Percentiles rank a stretch among this genome's conserved stretches.
Evolutionary conservation across 1,140 invertebrate genomes (phyloP).

Genomic region (Ectropis grisescens): DNA sequence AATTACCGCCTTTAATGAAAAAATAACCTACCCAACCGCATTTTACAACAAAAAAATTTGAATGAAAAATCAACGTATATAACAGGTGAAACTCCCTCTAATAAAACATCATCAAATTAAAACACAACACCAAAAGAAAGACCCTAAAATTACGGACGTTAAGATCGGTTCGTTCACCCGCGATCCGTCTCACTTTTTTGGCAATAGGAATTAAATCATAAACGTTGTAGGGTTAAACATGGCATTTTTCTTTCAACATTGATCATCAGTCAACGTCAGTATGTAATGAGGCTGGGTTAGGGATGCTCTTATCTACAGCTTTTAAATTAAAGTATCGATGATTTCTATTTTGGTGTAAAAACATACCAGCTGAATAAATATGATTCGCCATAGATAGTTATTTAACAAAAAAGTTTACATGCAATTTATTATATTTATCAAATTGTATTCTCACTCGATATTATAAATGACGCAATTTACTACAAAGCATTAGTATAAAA

Average conservation of each 20-base stretch:
- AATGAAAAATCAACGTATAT: too few relatives aligned
- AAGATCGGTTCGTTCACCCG: slow-evolving; percentile 10
- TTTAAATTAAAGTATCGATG: too few relatives aligned
- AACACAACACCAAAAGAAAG: slow-evolving; percentile 11
- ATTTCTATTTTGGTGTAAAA: background rate
- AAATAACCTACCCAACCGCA: too few relatives aligned
- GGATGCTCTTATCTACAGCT: too few relatives aligned
- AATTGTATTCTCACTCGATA: too few relatives aligned
- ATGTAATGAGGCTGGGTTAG: slow-evolving; percentile 47
- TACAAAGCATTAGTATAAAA: too few relatives aligned
- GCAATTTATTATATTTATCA: too few relatives aligned
- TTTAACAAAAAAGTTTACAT: too few relatives aligned
- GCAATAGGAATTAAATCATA: slow-evolving; percentile 48
- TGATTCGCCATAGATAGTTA: background rate
- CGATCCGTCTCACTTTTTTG: slow-evolving; percentile 27
- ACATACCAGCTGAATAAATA: background rate
- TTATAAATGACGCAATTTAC: too few relatives aligned
- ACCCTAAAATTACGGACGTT: slow-evolving; percentile 1
- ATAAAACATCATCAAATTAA: slow-evolving; percentile 13
- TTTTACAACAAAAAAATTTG: too few relatives aligned
- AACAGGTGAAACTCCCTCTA: background rate
- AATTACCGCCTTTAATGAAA: too few relatives aligned
- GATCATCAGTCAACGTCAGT: slow-evolving; percentile 55
- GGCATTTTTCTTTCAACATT: slow-evolving; percentile 34
- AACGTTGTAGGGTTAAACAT: slow-evolving; percentile 34